Evolutionary conservation across 35 echinoderm and acorn worm genomes (phyloP), one percentile per base, ranked within the genome.

Genomic region (Ophioderma brevispina): DNA sequence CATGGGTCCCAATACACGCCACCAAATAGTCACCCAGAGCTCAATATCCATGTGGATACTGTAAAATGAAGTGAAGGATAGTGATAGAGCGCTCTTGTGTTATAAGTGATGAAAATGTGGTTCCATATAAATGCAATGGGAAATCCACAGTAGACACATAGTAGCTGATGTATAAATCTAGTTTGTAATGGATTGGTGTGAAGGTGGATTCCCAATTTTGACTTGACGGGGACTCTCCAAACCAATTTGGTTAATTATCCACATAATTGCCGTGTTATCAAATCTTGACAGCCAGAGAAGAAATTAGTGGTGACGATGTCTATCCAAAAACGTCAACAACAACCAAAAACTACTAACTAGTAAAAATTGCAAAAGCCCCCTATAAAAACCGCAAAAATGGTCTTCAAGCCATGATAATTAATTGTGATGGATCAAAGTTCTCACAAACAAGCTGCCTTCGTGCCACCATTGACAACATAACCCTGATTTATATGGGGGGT

Each of bases 401-500:
- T 76, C 35, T 87, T 39, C 40, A 55, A 55, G 43, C 77, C 32
- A 89, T 89, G 87, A 76, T 89, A n/a, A 55, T 89, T 37, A 89
- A 89, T 38, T 89, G 76, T 39, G 46, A 89, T 55, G 87, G 76
- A 18, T 15, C 21, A 89, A 55, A 52, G 38, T 42, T 6, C 0
- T 5, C 18, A 63, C 0, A 89, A 80, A 40, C 31, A 43, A 35
- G 41, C 87, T 25, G 25, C 34, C 13, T 79, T 41, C 25, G 77
- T n/a, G 87, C 87, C 31, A 80, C 41, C 18, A 89, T 89, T 55
- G 77, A 79, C 76, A 89, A 80, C 78, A 89, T 14, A 89, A 80
- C 33, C 87, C 87, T 80, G 87, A 89, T 89, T 49, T 89, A 80
- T 17, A 34, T 89, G 40, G 87, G 87, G 10, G 79, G 87, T 63